Percentiles rank a stretch among this genome's conserved stretches.
phyloP scores from a whole-genome alignment of 2,888 invertebrate species.

The Sipunculus nudus region DNA sequence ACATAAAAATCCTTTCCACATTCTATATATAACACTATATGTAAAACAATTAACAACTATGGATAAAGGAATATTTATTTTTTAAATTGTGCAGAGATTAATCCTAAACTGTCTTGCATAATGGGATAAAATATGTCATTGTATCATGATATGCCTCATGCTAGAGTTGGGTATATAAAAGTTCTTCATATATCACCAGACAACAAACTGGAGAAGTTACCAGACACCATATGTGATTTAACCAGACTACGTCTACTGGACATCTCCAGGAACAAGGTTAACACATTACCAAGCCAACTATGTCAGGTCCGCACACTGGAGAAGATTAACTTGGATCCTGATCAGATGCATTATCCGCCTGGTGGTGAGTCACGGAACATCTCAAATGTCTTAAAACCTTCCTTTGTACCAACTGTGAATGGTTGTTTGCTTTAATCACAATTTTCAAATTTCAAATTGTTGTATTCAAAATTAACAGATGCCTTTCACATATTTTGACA shows the following conservation, averaged over 20 bases:
- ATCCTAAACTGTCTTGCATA: no score
- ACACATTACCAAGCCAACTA: constrained; percentile 69
- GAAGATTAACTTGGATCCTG: constrained; percentile 73
- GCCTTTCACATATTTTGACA: no score
- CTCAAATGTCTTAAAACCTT: no score
- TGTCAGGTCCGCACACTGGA: constrained; percentile 74
- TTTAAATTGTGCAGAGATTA: no score
- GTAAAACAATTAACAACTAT: no score
- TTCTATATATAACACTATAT: no score
- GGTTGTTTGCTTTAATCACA: no score
- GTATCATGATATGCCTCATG: background rate
- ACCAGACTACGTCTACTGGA: constrained; percentile 53
- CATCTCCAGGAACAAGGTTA: constrained; percentile 56
- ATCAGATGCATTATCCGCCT: constrained; percentile 76
- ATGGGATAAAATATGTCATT: background rate
- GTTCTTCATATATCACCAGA: constrained; percentile 39
- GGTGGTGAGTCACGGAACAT: constrained; percentile 44
- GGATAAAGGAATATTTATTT: no score
- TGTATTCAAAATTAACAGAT: no score
- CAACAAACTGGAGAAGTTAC: constrained; percentile 56
- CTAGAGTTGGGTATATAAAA: background rate
- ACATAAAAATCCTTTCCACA: no score
- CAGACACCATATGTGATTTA: constrained; percentile 48
- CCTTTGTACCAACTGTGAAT: no score
- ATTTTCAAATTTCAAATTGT: no score